phyloP scores from a whole-genome alignment of 2,113 vertebrate species.

The Himantopus leucocephalus region DNA sequence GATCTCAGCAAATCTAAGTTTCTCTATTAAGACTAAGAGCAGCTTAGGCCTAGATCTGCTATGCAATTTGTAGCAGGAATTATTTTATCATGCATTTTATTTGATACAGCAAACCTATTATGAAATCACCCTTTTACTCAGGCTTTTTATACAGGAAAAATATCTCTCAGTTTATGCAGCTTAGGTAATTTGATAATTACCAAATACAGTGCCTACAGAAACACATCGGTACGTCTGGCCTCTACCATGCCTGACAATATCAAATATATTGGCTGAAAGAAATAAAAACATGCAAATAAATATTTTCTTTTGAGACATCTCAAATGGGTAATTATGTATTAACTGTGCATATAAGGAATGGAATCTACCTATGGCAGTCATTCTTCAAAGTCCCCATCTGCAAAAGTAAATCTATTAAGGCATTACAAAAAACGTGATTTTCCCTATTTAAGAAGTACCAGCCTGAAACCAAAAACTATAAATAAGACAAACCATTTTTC shows the following conservation, averaged over 20 bases:
- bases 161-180: neutral
- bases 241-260: neutral
- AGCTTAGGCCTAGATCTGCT: neutral
- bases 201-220: neutral
- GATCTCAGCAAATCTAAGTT: slow-evolving; percentile 19
- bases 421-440: neutral
- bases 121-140: neutral
- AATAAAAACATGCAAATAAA: slow-evolving; percentile 49
- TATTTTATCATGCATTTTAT: neutral
- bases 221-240: neutral
- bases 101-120: neutral
- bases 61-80: neutral
- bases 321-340: neutral
- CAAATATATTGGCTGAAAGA: slow-evolving; percentile 18
- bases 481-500: neutral
- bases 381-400: neutral
- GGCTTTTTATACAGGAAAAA: neutral
- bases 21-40: neutral
- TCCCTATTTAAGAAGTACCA: neutral
- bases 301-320: slow-evolving; percentile 44
- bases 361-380: neutral
- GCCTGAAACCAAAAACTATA: neutral
- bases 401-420: neutral
- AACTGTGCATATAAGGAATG: neutral
- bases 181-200: neutral